Evolutionary conservation across 2,113 vertebrate genomes (phyloP), one percentile per base, ranked within the genome.

Genomic region (Elanus axillaris): DNA sequence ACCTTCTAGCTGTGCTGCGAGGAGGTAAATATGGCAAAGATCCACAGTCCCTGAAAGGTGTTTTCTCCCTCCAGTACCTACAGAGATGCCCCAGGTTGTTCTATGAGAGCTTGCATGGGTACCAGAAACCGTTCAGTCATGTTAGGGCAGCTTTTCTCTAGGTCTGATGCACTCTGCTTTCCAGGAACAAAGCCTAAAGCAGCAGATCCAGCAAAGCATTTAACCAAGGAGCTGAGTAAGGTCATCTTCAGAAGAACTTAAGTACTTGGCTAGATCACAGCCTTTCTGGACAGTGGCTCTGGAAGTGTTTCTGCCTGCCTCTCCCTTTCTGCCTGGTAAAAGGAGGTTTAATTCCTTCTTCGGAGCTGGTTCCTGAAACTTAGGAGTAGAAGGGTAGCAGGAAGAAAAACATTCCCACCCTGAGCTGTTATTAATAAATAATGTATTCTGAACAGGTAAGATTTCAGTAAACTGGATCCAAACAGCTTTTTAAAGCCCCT

Each of bases 401-500:
- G 75, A 26, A 90, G 20, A 50, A 79, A 68, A 88, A 78, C 16
- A 82, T 63, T 86, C 38, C 58, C 60, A 86, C 40, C 20, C 45
- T 47, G 27, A 74, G 43, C n/a, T 56, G 11, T 55, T 87, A 53
- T 47, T 91, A 90, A 69, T 78, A 76, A 91, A 82, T 38, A 91
- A 63, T 4, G 72, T 53, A 94, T 82, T 79, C 58, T 31, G 52
- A 84, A 76, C 78, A 86, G 86, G 80, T 72, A 86, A 75, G 23
- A 77, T 77, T 82, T 74, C 66, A 86, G 55, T 60, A 63, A 86
- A 91, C 72, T 56, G 83, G 74, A 79, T 91, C 81, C 90, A 88
- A 92, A 84, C n/a, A 47, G 72, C 59, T 80, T 96, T 94, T 71
- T 78, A 85, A 96, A 92, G 81, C 94, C 92, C 94, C 96, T 94